Base-by-base conservation (phyloP, 2,797 vertebrate species). In the Oryzias dopingdopingensis region DNA sequence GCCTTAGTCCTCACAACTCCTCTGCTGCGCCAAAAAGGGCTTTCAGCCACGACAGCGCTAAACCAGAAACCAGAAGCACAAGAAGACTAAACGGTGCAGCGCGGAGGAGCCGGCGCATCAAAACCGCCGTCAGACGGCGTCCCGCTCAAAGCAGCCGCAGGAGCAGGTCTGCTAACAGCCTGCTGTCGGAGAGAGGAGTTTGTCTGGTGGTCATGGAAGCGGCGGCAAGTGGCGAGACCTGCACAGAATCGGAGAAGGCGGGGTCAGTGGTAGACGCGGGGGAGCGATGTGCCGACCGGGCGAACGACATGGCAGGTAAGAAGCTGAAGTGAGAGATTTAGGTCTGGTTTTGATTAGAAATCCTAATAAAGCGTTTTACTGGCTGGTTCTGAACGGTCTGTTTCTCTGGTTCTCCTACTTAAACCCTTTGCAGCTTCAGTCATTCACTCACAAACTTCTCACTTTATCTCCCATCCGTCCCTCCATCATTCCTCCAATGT, bases 1-100 rank as follows among this genome's bases (percentile, higher is more conserved):
- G 86, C 89, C 84, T 91, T 86, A 78, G 4, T 60, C 76, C 66
- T 1, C 37, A 52, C 42, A 66, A 80, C 47, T 76, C 81, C 42
- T 20, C 64, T 22, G 14, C 47, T 2, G n/a, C 32, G 10, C 26
- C 40, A 56, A 73, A 77, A 14, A 85, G 23, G 37, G 47, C 65
- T 66, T 1, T 82, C 75, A 45, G 58, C 71, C 42, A 51, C 4
- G 15, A 63, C 0, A 0, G 59, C 62, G 62, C 80, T 70, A 66
- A 60, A 70, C 8, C 12, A 6, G 60, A 73, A 23, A 59, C 1
- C 0, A 79, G 59, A 72, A 74, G 63, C 64, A 63, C 67, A 52
- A 16, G 42, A 14, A 54, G 42, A 51, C 59, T 51, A 61, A 20
- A 16, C 0, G 12, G 43, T 7, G 15, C 41, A 6, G 5, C 49